These are phyloP conservation scores for Trissoscelio sp. DNA, from an alignment of 2,888 invertebrate species.

Conservation along the genomic window DNA sequence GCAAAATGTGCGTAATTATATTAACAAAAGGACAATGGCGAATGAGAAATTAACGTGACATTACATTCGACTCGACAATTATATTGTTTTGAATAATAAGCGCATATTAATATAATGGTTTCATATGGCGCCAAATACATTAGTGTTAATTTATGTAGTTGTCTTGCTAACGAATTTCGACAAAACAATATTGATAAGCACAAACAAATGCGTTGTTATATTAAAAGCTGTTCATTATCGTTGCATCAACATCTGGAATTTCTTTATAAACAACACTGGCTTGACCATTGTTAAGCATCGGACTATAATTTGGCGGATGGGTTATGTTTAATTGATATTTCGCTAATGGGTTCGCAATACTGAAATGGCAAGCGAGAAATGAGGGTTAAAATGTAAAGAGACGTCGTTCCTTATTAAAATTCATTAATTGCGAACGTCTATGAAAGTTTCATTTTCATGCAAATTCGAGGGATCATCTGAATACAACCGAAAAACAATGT, in stretches of 20 bases:
- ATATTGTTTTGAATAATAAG: conserved; percentile 41
- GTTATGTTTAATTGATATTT: conserved; percentile 73
- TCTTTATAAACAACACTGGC: conserved; percentile 12
- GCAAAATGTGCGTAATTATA: conserved; percentile 20
- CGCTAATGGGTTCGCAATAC: conserved; percentile 72
- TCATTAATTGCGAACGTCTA: conserved; percentile 82
- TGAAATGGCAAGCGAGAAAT: conserved; percentile 62
- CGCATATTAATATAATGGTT: conserved; percentile 33
- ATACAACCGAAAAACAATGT: conserved; percentile 50
- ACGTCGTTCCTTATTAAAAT: conserved; percentile 80
- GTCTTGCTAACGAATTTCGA: conserved; percentile 21
- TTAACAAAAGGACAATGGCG: conserved; percentile 22
- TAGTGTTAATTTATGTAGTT: conserved; percentile 30
- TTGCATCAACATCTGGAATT: conserved; percentile 18
- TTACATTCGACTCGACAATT: conserved; percentile 19
- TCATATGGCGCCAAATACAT: conserved; percentile 19
- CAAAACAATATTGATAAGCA: conserved; percentile 33
- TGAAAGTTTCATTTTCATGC: conserved; percentile 82
- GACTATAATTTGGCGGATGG: conserved; percentile 6
- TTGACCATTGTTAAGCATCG: conserved; percentile 4
- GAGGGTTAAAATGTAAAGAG: conserved; percentile 66
- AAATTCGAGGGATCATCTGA: conserved; percentile 78
- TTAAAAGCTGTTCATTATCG: conserved; percentile 21
- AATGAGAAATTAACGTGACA: conserved; percentile 26
- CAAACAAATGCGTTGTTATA: conserved; percentile 5